phyloP scores from a whole-genome alignment of 1,140 invertebrate species.

The Drosophila ironensis region DNA sequence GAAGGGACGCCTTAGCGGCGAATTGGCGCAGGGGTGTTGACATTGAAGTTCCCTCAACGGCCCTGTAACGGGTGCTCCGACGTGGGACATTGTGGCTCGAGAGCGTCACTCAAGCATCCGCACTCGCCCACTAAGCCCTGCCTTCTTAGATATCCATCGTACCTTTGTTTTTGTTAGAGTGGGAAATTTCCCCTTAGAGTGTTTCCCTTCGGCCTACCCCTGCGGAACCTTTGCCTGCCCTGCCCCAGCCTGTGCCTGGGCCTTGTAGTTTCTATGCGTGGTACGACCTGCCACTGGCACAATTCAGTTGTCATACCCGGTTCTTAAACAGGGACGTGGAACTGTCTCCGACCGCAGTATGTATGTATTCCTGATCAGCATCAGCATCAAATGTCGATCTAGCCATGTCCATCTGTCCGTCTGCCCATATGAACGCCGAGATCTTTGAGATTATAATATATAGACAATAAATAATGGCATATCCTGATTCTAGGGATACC shows the following conservation, averaged over 20 bases:
- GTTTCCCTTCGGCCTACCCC: conserved; percentile 4
- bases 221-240: background rate
- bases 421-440: too few relatives aligned
- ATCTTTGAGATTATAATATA: too few relatives aligned
- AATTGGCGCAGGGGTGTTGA: conserved; percentile 35
- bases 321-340: too few relatives aligned
- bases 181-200: conserved; percentile 17
- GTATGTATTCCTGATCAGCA: too few relatives aligned
- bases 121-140: background rate
- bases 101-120: background rate
- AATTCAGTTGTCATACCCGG: too few relatives aligned
- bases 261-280: background rate
- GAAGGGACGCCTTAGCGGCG: conserved; percentile 31
- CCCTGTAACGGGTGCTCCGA: too few relatives aligned
- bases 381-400: too few relatives aligned
- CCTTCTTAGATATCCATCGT: background rate
- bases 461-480: too few relatives aligned
- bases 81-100: background rate
- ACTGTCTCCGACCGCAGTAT: too few relatives aligned
- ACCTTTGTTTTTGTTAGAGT: too few relatives aligned
- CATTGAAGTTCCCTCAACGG: conserved; percentile 2
- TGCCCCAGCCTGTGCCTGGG: background rate
- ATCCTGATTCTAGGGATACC: too few relatives aligned
- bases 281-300: background rate
- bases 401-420: too few relatives aligned